These are phyloP conservation scores for Scatophagus argus DNA, from an alignment of 2,113 vertebrate species.

Conservation along the genomic window DNA sequence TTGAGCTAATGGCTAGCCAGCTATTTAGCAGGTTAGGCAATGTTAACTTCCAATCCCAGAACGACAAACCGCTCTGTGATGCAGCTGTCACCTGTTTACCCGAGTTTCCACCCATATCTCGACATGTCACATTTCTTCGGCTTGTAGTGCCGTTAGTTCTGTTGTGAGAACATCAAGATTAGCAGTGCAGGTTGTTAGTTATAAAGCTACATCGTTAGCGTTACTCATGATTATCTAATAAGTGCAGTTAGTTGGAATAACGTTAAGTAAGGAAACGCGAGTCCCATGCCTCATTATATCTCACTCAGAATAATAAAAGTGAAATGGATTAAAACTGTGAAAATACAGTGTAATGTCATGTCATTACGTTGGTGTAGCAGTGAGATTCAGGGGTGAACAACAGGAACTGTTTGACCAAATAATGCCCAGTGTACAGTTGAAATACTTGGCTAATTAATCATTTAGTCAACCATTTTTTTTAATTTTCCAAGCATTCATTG, in stretches of 20 bases:
- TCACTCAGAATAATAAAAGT: too few relatives aligned
- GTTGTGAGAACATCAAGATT: not conserved
- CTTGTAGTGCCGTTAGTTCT: not conserved
- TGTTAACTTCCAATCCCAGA: not conserved
- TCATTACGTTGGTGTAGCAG: too few relatives aligned
- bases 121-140: not conserved
- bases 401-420: too few relatives aligned
- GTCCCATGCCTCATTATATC: not conserved
- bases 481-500: too few relatives aligned
- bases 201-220: too few relatives aligned
- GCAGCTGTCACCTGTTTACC: slow-evolving; percentile 8
- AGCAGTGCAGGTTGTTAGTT: not conserved
- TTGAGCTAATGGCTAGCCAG: slow-evolving; percentile 1
- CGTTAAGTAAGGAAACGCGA: not conserved
- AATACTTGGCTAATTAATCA: too few relatives aligned
- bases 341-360: too few relatives aligned
- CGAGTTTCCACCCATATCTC: not conserved
- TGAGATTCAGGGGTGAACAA: not conserved
- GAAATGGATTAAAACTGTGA: too few relatives aligned
- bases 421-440: not conserved
- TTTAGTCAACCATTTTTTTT: too few relatives aligned
- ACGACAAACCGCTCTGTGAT: not conserved
- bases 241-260: too few relatives aligned
- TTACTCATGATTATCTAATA: too few relatives aligned
- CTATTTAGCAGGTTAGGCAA: slow-evolving; percentile 49